Conservation (phyloP, 2,797 vertebrate genomes). For the Anas bahamensis region DNA sequence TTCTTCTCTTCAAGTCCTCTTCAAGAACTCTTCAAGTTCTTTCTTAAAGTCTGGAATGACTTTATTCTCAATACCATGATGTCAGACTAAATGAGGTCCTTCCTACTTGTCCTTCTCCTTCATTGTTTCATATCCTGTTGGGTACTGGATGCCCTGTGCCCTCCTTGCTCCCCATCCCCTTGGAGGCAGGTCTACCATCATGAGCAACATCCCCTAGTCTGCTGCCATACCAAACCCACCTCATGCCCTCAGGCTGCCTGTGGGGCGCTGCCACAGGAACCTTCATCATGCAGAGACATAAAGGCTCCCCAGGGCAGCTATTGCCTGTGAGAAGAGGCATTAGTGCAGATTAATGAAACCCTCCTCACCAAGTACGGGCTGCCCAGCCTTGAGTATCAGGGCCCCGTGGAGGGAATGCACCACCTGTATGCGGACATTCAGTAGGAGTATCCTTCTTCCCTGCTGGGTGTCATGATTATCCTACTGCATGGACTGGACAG, state of each 20-base stretch:
- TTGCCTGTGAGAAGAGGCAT: background rate
- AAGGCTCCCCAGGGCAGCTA: background rate
- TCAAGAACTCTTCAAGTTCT: background rate
- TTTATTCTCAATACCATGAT: background rate
- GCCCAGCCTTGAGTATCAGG: background rate
- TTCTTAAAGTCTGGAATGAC: background rate
- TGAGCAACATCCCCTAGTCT: background rate
- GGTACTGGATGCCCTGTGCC: background rate
- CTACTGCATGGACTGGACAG: background rate
- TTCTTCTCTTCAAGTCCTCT: background rate
- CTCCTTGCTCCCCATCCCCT: background rate
- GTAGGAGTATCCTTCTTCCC: background rate
- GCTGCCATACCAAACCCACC: background rate
- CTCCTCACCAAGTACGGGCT: background rate
- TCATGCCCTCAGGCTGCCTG: background rate
- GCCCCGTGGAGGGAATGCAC: rapidly evolving
- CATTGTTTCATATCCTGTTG: background rate
- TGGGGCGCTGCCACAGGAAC: background rate
- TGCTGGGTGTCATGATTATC: background rate
- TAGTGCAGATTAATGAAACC: background rate
- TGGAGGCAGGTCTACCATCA: background rate
- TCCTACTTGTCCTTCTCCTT: background rate
- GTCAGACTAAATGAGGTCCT: background rate
- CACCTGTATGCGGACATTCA: background rate
- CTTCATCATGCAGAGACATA: rapidly evolving